Percentiles rank a stretch among this genome's conserved stretches.
These are phyloP conservation scores for Manduca sexta DNA, from an alignment of 1,140 invertebrate species.

Conservation along the genomic window DNA sequence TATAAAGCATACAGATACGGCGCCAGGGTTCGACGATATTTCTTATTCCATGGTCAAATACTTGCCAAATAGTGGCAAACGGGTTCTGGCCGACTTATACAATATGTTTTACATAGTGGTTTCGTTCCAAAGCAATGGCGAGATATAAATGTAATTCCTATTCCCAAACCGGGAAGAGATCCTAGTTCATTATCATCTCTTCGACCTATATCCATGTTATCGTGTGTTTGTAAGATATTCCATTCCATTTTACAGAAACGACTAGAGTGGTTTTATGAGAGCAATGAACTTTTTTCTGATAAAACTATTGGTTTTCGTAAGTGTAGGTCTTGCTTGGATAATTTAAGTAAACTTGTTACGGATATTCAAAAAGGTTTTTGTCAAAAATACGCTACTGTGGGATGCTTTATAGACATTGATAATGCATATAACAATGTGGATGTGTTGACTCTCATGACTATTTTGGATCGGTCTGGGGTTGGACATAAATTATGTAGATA, in stretches of 20 bases:
- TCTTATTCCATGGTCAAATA: constrained; percentile 2
- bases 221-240: constrained; percentile 11
- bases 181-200: constrained; percentile 2
- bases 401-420: constrained; percentile 6
- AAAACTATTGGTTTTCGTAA: background rate
- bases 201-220: constrained; percentile 36
- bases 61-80: constrained; percentile 6
- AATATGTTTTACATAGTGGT: constrained; percentile 1
- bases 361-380: constrained; percentile 6
- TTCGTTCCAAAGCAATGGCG: constrained; percentile 13
- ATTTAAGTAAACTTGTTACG: background rate
- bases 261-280: constrained; percentile 18
- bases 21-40: no score
- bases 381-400: background rate
- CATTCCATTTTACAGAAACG: constrained; percentile 13
- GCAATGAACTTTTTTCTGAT: background rate
- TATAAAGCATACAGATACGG: no score
- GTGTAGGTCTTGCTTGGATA: background rate
- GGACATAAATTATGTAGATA: constrained; percentile 9
- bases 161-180: constrained; percentile 5
- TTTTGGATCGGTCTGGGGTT: constrained; percentile 4
- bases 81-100: constrained; percentile 2
- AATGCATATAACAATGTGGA: constrained; percentile 5
- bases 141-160: background rate
- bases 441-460: background rate